A percentile compares a stretch with the other conserved stretches of the same genome.
Evolutionary conservation across 2,113 vertebrate genomes (phyloP).

Genomic region (Phalacrocorax aristotelis): DNA sequence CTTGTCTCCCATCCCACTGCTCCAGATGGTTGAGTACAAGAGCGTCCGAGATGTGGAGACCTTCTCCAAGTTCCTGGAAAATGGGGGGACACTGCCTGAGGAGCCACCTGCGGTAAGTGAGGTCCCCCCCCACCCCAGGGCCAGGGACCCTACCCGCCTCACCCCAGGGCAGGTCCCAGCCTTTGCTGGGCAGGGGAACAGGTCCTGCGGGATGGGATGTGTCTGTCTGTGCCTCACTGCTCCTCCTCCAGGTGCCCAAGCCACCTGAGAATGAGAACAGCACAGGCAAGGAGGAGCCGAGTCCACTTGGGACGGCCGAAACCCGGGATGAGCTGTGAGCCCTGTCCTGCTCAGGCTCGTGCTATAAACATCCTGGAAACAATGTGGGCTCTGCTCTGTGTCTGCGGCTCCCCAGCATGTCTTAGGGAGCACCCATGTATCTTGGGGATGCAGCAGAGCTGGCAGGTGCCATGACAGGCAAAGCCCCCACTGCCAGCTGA

Average conservation of each 20-base stretch:
- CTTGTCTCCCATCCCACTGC: rapidly evolving
- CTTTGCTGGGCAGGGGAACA: rapidly evolving
- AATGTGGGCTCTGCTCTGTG: not conserved
- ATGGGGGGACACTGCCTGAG: conserved; percentile 76
- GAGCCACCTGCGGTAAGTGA: conserved; percentile 24
- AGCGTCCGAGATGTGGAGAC: conserved; percentile 83
- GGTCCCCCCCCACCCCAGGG: too few relatives aligned
- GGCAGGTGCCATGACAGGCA: not conserved
- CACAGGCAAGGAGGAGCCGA: not conserved
- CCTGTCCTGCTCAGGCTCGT: rapidly evolving
- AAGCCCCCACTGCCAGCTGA: not conserved
- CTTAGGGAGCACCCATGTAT: rapidly evolving
- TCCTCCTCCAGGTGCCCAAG: conserved; percentile 34
- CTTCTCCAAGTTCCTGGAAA: conserved; percentile 88
- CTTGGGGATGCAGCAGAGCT: not conserved
- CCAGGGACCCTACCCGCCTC: not conserved
- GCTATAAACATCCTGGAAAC: conserved; percentile 32
- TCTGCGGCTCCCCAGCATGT: not conserved
- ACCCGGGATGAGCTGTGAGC: conserved; percentile 52
- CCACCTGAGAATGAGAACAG: not conserved
- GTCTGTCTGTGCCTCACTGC: rapidly evolving
- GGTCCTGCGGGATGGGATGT: not conserved
- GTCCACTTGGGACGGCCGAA: rapidly evolving
- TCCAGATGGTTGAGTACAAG: conserved; percentile 81
- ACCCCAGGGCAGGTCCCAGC: not conserved